Conservation (phyloP, 2,888 invertebrate genomes). For the Cerceris rybyensis region DNA sequence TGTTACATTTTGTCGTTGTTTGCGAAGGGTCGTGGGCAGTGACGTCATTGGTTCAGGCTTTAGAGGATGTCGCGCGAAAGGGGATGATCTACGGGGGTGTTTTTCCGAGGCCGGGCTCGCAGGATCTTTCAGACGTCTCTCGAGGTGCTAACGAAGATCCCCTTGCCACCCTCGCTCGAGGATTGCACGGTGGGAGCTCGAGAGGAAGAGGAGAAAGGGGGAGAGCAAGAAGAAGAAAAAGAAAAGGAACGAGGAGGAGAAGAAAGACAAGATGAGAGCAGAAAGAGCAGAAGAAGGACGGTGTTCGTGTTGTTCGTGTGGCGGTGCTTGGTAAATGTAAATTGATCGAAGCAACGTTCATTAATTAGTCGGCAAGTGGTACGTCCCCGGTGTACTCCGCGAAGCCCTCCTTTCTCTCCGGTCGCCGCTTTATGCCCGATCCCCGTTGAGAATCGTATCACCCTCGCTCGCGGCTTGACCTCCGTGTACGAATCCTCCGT, state of each 20-base stretch:
- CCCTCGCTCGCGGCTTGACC: slow-evolving; percentile 10
- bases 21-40: too few species aligned
- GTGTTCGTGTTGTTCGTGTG: slow-evolving; percentile 40
- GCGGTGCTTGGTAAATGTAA: slow-evolving; percentile 78
- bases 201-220: slow-evolving; percentile 13
- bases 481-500: slow-evolving; percentile 1
- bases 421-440: slow-evolving; percentile 20
- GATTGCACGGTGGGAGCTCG: slow-evolving; percentile 13
- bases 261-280: too few species aligned
- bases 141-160: slow-evolving; percentile 73
- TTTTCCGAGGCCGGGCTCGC: slow-evolving; percentile 58
- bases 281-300: slow-evolving; percentile 30
- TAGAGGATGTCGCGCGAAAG: not conserved
- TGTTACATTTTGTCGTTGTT: too few species aligned
- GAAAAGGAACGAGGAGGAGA: too few species aligned
- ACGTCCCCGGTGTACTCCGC: slow-evolving; percentile 60
- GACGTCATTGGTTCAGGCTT: too few species aligned
- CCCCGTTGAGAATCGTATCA: slow-evolving; percentile 22
- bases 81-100: slow-evolving; percentile 3
- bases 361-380: slow-evolving; percentile 79
- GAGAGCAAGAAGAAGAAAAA: not conserved
- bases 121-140: slow-evolving; percentile 47
- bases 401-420: slow-evolving; percentile 26
- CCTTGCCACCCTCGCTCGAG: slow-evolving; percentile 50
- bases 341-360: slow-evolving; percentile 79